A percentile compares a stretch with the other conserved stretches of the same genome.
These are phyloP conservation scores for Papilio demoleus DNA, from an alignment of 2,888 invertebrate genomes.

Conservation along the genomic window DNA sequence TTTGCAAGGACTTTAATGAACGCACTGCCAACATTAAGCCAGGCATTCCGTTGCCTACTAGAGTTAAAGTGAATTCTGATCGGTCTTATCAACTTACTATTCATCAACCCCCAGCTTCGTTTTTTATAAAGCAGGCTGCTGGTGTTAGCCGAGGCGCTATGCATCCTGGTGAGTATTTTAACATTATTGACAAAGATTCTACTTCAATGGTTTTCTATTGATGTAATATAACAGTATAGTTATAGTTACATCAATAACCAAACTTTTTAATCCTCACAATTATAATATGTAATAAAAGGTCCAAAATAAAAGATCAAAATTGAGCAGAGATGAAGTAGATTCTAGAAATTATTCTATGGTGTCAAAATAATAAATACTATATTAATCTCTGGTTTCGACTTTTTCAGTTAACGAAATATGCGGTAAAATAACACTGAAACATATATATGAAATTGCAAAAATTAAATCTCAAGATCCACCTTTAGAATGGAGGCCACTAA, in stretches of 20 bases:
- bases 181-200: neutral
- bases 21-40: conserved; percentile 94
- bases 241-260: no score
- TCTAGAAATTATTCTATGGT: no score
- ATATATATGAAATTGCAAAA: conserved; percentile 98
- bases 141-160: conserved; percentile 93
- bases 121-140: conserved; percentile 96
- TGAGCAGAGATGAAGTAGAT: no score
- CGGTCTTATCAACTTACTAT: conserved; percentile 91
- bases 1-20: conserved; percentile 99
- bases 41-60: conserved; percentile 94
- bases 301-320: no score
- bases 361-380: no score
- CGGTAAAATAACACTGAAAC: conserved; percentile 96
- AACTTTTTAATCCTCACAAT: no score
- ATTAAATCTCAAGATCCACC: conserved; percentile 96
- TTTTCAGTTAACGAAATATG: conserved; percentile 87
- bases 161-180: conserved; percentile 69
- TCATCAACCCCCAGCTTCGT: conserved; percentile 94
- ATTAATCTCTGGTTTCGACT: neutral
- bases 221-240: no score
- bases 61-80: conserved; percentile 93
- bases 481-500: conserved; percentile 83
- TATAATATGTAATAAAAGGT: no score
- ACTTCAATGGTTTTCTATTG: neutral